Evolutionary conservation across 2,797 vertebrate species (phyloP), one percentile per base, ranked within the genome.

Genomic region (Aplochiton taeniatus): DNA sequence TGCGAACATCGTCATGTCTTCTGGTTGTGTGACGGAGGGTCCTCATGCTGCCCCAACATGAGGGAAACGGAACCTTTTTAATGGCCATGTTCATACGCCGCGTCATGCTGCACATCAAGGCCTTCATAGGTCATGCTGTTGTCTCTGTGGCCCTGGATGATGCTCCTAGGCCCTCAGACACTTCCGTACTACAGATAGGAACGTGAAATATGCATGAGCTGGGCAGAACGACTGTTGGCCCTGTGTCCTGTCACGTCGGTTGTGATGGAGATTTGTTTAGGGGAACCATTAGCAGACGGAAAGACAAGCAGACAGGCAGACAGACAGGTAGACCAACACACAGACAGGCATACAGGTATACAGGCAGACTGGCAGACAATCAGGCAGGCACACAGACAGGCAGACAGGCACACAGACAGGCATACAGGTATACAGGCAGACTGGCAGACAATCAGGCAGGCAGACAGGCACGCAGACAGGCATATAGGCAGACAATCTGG

Each of bases 181-280:
- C 42, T 16, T 42, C 42, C 61, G 42, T 53, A 64, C 61, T 14
- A 58, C 46, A 16, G 42, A 41, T 12, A 63, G 69, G 50, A 11
- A 18, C 9, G 42, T 70, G 8, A 52, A 72, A 68, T 70, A 68
- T 76, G 75, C 45, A 74, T 42, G 19, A 50, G 54, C 63, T 61
- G 49, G 19, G 31, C 14, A 47, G n/a, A 11, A 13, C 17, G 20
- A 0, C 47, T 31, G 14, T 61, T 46, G n/a, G 19, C 16, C 41
- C 13, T 41, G 11, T 6, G 19, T 31, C 31, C 54, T 57, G 54
- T 13, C 14, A 14, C 9, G 16, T 17, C n/a, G 14, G 14, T 9
- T 51, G 31, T 31, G 31, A 31, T 31, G 31, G 31, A n/a, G n/a
- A 8, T n/a, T 51, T n/a, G 50, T 51, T n/a, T n/a, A n/a, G 12